Conservation (phyloP, 30 jellyfish, hydroid and myxozoan species). For the Catostylus mosaicus region DNA sequence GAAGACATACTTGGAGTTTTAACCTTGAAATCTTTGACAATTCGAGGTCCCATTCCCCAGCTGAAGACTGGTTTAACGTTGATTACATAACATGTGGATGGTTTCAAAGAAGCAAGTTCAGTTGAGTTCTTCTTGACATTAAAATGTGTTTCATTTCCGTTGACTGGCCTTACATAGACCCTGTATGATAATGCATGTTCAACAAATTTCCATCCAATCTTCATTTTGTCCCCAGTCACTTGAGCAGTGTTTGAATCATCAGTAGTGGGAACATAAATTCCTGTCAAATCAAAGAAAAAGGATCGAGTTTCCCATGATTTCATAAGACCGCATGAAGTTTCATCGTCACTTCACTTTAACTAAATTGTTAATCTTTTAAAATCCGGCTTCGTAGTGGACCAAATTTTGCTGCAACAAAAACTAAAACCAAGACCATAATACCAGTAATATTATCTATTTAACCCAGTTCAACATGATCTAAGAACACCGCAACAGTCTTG, state of each 20-base stretch:
- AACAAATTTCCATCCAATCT: constrained; percentile 20
- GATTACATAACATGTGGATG: constrained; percentile 35
- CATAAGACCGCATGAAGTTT: no score
- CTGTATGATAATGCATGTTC: constrained; percentile 25
- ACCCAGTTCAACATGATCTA: no score
- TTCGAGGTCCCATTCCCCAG: constrained; percentile 63
- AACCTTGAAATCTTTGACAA: constrained; percentile 19
- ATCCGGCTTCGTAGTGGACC: no score
- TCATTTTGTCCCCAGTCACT: constrained; percentile 11
- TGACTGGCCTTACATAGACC: neutral
- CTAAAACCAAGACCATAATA: no score
- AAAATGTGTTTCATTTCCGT: constrained; percentile 11
- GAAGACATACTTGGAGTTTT: constrained; percentile 48
- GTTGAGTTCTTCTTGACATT: constrained; percentile 21
- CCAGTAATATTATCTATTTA: no score
- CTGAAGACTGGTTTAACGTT: constrained; percentile 38
- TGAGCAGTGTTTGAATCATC: neutral
- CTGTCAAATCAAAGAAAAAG: no score
- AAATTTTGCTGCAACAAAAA: no score
- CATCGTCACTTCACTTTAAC: no score
- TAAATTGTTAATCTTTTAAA: no score
- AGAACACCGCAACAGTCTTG: no score
- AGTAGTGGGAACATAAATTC: neutral
- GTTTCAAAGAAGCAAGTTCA: constrained; percentile 19
- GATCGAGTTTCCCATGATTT: no score